Base-by-base conservation (phyloP, 2,797 vertebrate genomes). In the Sebastes hubbsi region DNA sequence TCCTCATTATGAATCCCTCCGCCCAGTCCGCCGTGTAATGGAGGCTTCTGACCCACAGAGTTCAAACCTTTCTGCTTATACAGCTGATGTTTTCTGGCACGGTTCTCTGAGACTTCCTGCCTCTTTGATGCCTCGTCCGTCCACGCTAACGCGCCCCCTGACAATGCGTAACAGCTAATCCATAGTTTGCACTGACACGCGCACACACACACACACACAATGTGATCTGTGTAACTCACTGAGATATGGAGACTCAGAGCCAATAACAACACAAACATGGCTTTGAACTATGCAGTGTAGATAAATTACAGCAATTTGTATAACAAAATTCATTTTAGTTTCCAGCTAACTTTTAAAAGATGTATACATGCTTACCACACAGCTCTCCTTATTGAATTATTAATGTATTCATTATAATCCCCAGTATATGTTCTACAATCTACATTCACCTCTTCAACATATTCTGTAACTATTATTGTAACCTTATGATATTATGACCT, bases 21-120 rank as follows among this genome's bases (percentile, higher is more conserved):
- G 82, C 88, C 61, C 66, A 16, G 81, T 82, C 82, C 81, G 58
- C 66, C 38, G 12, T 88, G 90, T 89, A 90, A 86, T 88, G 85
- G 88, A 92, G 91, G 91, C 88, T 92, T 90, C 87, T 94, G 93
- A 95, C 94, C 94, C 69, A 2, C 72, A 91, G 87, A 91, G 90
- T 93, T 94, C 89, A 93, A 84, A 89, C 89, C 83, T 87, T 86
- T 92, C 81, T 94, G 92, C 92, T 95, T 94, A 80, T 91, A 94
- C 94, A 95, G 93, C 94, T 95, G 94, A 95, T 94, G 92, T 92
- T 93, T 92, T 95, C 89, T 94, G 93, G 91, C 92, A 75, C 67
- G 1, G 82, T 83, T 89, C 88, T 55, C 77, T 78, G 76, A 89
- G 90, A 92, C 92, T 95, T 94, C 91, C 93, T 95, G 92, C 87